Percentiles rank a stretch among this genome's conserved stretches.
Evolutionary conservation across 2,113 vertebrate species (phyloP).

Genomic region (pig (Sus scrofa)): DNA sequence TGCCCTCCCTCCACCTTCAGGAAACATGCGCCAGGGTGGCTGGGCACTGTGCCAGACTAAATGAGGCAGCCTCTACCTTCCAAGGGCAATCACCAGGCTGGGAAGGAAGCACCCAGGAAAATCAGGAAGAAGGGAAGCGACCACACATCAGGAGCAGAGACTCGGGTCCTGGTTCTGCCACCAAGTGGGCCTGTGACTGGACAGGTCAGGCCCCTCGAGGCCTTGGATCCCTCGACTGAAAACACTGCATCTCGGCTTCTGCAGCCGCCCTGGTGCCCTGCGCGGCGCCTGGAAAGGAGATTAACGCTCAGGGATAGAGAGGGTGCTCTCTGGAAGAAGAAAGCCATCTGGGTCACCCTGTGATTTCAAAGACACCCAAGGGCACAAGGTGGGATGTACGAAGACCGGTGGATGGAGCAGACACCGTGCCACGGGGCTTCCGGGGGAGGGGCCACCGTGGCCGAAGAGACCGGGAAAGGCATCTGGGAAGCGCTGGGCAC

Average conservation of each 20-base stretch:
- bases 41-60: neutral
- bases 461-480: neutral
- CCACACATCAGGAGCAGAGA: neutral
- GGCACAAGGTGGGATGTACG: neutral
- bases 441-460: no score
- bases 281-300: neutral
- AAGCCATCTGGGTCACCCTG: neutral
- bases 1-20: neutral
- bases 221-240: neutral
- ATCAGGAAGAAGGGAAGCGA: neutral
- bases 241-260: neutral
- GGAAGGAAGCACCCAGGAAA: neutral
- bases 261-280: neutral
- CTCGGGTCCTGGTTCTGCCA: neutral
- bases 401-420: neutral
- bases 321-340: neutral
- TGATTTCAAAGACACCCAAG: no score
- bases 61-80: neutral
- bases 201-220: neutral
- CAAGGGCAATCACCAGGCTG: neutral
- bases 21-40: rapidly evolving
- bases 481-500: neutral
- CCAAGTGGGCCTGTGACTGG: neutral
- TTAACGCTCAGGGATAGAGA: neutral
- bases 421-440: neutral